Conservation (phyloP, 2,888 invertebrate species). For the Lasioglossum zephyrum region DNA sequence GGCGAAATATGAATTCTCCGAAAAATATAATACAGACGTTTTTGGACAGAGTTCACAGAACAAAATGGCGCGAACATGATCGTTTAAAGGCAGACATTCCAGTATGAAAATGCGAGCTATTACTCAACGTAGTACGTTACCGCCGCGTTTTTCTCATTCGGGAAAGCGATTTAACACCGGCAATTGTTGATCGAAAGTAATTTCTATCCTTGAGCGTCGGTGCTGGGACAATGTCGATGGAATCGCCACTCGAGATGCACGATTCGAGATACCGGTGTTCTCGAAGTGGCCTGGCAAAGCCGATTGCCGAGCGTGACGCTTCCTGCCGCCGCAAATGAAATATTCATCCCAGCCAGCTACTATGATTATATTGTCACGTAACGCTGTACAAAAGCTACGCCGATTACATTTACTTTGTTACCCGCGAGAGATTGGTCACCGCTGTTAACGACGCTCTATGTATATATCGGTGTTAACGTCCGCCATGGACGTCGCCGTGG, state of each 20-base stretch:
- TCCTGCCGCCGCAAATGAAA: slow-evolving; percentile 64
- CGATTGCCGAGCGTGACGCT: slow-evolving; percentile 67
- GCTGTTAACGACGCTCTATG: slow-evolving; percentile 29
- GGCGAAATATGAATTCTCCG: no score
- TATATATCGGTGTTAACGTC: slow-evolving; percentile 1
- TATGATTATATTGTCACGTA: slow-evolving; percentile 71
- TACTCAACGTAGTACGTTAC: neutral
- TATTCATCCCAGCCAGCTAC: slow-evolving; percentile 67
- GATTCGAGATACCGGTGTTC: slow-evolving; percentile 69
- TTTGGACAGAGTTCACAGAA: neutral
- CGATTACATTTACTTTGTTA: slow-evolving; percentile 76
- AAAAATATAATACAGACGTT: neutral
- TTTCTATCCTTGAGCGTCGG: neutral
- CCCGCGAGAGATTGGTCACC: slow-evolving; percentile 41
- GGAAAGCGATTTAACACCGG: neutral
- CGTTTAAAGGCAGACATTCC: neutral
- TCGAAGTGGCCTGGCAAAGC: slow-evolving; percentile 67
- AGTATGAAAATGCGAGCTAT: neutral
- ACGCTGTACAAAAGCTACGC: slow-evolving; percentile 53
- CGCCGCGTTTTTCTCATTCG: neutral
- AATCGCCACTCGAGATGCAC: slow-evolving; percentile 75
- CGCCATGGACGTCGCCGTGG: neutral
- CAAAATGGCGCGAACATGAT: neutral
- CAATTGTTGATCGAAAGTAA: slow-evolving; percentile 1
- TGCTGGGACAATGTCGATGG: neutral